Percentiles rank a stretch among this genome's conserved stretches.
phyloP scores from a whole-genome alignment of 2,888 invertebrate species.

The Dicycla oo region DNA sequence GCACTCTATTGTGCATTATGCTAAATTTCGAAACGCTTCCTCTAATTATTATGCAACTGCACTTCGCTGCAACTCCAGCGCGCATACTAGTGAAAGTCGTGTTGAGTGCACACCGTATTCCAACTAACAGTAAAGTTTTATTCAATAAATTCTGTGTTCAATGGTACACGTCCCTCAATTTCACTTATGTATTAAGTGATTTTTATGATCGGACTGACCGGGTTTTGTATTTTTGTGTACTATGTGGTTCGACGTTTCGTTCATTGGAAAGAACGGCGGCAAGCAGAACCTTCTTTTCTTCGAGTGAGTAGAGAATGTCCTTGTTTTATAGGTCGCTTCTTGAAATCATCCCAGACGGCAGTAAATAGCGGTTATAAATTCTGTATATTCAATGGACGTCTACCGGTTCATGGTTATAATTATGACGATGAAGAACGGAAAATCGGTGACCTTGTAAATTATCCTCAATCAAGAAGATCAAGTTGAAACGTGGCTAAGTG shows the following conservation, averaged over 20 bases:
- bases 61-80: slow-evolving; percentile 45
- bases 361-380: neutral
- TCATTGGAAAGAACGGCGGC: slow-evolving; percentile 76
- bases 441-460: neutral
- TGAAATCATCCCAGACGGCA: neutral
- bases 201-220: slow-evolving; percentile 63
- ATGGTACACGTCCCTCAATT: slow-evolving; percentile 61
- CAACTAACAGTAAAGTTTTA: slow-evolving; percentile 49
- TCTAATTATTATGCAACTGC: slow-evolving; percentile 73
- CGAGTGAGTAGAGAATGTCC: slow-evolving; percentile 75
- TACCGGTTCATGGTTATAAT: neutral
- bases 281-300: slow-evolving; percentile 78
- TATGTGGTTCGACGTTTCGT: slow-evolving; percentile 82
- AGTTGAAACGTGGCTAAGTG: no score
- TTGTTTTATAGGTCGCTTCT: neutral
- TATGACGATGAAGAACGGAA: neutral
- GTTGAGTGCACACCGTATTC: slow-evolving; percentile 58
- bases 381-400: no score
- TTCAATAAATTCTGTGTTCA: slow-evolving; percentile 50
- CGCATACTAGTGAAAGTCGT: slow-evolving; percentile 76
- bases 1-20: slow-evolving; percentile 69
- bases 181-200: slow-evolving; percentile 69
- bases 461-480: neutral
- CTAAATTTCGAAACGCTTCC: slow-evolving; percentile 83
- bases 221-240: slow-evolving; percentile 50